These are phyloP conservation scores for Phalacrocorax brasilianus DNA, from an alignment of 2,113 vertebrate genomes.

Conservation along the genomic window DNA sequence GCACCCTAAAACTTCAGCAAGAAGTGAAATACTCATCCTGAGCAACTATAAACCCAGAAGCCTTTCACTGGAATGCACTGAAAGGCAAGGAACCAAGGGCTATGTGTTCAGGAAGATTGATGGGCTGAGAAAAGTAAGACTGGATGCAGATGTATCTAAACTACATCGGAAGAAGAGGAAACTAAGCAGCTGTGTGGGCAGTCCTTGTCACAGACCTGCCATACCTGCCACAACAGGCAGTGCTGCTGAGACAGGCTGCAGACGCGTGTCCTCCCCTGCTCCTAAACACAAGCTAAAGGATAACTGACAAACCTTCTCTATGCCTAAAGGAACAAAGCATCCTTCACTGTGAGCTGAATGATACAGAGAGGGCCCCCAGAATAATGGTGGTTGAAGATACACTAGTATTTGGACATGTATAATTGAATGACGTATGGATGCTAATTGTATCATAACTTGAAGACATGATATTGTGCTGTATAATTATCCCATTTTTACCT, in stretches of 20 bases:
- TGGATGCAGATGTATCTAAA: background rate
- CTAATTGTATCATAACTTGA: background rate
- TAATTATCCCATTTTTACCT: background rate
- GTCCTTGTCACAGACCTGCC: background rate
- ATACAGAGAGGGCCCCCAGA: background rate
- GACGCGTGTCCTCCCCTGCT: fast-evolving
- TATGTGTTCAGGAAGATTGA: background rate
- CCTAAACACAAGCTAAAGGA: background rate
- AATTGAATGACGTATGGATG: background rate
- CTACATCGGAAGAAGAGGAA: background rate
- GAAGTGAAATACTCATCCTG: background rate
- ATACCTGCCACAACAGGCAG: background rate
- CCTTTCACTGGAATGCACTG: background rate
- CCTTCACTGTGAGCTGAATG: background rate
- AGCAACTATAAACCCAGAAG: background rate
- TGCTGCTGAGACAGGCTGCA: background rate
- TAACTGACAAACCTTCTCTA: background rate
- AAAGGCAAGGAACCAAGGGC: background rate
- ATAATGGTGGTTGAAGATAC: background rate
- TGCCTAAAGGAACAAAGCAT: background rate
- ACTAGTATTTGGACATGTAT: background rate
- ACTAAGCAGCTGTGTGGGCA: background rate
- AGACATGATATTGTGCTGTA: background rate
- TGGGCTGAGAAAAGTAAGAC: background rate
- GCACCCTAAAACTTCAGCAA: background rate